Evolutionary conservation across 2,888 invertebrate genomes (phyloP), one percentile per base, ranked within the genome.

Genomic region (Griposia aprilina): DNA sequence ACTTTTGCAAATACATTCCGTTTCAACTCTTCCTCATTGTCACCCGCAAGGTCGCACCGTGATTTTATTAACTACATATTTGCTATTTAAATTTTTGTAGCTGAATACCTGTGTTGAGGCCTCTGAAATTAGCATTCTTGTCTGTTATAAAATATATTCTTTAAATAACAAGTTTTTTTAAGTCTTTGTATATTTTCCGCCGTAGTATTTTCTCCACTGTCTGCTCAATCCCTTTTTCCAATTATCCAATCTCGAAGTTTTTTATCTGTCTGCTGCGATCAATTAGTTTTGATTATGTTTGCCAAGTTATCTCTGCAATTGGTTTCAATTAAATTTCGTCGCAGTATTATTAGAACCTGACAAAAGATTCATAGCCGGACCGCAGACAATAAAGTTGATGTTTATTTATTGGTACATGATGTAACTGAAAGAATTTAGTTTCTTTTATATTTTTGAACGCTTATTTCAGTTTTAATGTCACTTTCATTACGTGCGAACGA

Each of bases 31-130:
- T 86, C 81, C 83, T 86, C 76, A 77, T 85, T 88, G 83, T 80
- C 76, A 73, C 63, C 65, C 55, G 50, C 87, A 89, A 89, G 90
- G 90, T 70, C 80, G 72, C 15, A 52, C 62, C 67, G 76, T 80
- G 86, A 80, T 79, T 74, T 80, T 72, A 76, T 76, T 73, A 70
- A 75, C 63, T 72, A 69, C 20, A 73, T 82, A 83, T 78, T 79
- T 77, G 79, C 76, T 74, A 82, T 87, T 84, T 81, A 84, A 82
- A 88, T 88, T 48, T 57, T 45, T 79, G 36, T 65, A 60, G 52
- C 69, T 78, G 70, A 77, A 80, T n/a, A 79, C 41, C 52, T 59
- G 62, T 60, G 73, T 67, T 2, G 63, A 7, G 78, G 74, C 80
- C 78, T 79, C 77, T 75, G 59, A 73, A 76, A 75, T 55, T 30